Evolutionary conservation across 2,888 invertebrate genomes (phyloP), one percentile per base, ranked within the genome.

Genomic region (Tromatobia lineatoria): DNA sequence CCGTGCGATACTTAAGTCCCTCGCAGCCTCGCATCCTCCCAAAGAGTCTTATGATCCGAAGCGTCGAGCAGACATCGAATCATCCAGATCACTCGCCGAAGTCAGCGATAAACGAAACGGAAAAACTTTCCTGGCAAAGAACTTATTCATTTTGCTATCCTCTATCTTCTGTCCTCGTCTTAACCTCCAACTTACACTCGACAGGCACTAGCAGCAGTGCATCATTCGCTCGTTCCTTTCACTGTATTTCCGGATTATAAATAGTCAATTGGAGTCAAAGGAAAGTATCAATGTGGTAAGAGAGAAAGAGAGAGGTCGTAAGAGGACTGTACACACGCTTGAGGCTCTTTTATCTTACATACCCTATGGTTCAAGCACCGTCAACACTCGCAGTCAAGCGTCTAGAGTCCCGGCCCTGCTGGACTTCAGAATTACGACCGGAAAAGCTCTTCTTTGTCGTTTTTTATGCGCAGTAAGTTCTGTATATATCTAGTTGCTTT

Each of bases 11-110:
- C 77, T 73, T 34, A 50, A 75, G 67, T 81, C 79, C 85, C 89
- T 89, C 89, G 88, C 89, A 90, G 81, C 57, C 82, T 85, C 86
- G 88, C 86, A 87, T 83, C 80, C 85, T 59, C 77, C 84, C 79
- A 74, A 80, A 76, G 87, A 87, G 87, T 87, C 86, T 70, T 52
- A 52, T 34, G 20, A 13, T 42, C 20, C 71, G n/a, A 25, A 18
- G 66, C 71, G 50, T 73, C 75, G 59, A 66, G 76, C 71, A 64
- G 59, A 86, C 87, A 85, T 87, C 89, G 89, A 91, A 91, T 92
- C 90, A 92, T 91, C 90, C 91, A 90, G 90, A 92, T 91, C 91
- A 89, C 88, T 88, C 88, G 88, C 78, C 86, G 87, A 85, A 86
- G 86, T 77, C 86, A 82, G 86, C 82, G 67, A 83, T 80, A 84